phyloP scores from a whole-genome alignment of 2,113 vertebrate species.

The Phaetusa simplex region DNA sequence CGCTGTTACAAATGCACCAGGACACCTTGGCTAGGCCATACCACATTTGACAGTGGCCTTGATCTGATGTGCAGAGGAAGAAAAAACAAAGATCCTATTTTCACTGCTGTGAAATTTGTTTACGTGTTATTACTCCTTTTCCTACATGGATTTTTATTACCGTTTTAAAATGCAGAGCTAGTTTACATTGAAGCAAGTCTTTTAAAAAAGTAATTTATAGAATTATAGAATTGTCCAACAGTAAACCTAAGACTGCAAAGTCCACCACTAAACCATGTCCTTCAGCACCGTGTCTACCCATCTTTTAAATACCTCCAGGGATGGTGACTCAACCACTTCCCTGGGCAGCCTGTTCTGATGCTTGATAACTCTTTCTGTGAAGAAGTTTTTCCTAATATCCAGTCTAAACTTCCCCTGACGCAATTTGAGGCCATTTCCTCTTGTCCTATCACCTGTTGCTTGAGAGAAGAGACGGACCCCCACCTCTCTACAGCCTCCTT shows the following conservation, averaged over 20 bases:
- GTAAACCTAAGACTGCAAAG: neutral
- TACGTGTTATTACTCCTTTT: neutral
- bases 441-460: neutral
- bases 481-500: neutral
- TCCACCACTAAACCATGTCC: neutral
- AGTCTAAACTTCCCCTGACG: neutral
- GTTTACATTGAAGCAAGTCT: accelerated
- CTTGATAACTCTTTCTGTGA: neutral
- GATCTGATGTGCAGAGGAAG: neutral
- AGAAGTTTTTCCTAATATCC: neutral
- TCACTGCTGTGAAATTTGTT: neutral
- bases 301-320: neutral
- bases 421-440: neutral
- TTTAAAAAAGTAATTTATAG: neutral
- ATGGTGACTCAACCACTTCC: neutral
- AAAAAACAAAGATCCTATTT: accelerated
- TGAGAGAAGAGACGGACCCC: neutral
- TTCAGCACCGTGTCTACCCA: neutral
- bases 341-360: neutral
- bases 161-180: neutral
- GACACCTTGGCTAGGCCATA: too few species aligned
- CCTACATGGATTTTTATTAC: neutral
- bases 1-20: neutral
- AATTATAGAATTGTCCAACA: neutral
- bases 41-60: accelerated